Evolutionary conservation across 2,797 vertebrate species (phyloP).

Genomic region (Chloroceryle amazona): DNA sequence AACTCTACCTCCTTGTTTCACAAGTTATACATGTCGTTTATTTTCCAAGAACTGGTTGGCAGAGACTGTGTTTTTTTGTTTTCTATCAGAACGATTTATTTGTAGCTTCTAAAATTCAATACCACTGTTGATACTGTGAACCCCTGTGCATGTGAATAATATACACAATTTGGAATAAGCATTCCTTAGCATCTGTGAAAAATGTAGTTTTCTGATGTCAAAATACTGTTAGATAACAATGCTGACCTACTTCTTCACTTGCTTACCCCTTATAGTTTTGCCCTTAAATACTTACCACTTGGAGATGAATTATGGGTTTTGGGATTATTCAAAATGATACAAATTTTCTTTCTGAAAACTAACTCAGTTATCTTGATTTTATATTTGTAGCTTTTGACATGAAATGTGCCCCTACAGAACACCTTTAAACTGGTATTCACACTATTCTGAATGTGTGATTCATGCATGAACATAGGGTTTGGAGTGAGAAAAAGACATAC

Average conservation of each 20-base stretch:
- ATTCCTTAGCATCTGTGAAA: not conserved
- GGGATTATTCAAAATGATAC: not conserved
- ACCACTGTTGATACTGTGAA: not conserved
- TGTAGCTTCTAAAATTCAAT: not conserved
- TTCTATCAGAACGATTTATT: not conserved
- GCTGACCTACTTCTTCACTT: not conserved
- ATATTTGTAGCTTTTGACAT: not conserved
- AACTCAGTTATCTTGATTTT: not conserved
- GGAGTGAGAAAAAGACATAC: not conserved
- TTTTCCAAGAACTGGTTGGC: constrained; percentile 11
- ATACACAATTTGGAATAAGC: not conserved
- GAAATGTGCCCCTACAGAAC: not conserved
- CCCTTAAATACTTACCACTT: not conserved
- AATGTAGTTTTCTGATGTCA: not conserved
- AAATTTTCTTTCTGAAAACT: too few relatives aligned
- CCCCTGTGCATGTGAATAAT: not conserved
- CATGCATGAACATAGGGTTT: not conserved
- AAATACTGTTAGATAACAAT: not conserved
- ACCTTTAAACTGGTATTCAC: not conserved
- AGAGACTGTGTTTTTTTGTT: not conserved
- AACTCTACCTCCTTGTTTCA: not conserved
- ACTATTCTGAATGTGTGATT: not conserved
- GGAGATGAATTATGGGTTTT: not conserved
- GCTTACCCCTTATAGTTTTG: not conserved
- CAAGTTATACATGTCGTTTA: not conserved